Evolutionary conservation across 2,113 vertebrate species (phyloP).

Genomic region (Microtus ochrogaster): DNA sequence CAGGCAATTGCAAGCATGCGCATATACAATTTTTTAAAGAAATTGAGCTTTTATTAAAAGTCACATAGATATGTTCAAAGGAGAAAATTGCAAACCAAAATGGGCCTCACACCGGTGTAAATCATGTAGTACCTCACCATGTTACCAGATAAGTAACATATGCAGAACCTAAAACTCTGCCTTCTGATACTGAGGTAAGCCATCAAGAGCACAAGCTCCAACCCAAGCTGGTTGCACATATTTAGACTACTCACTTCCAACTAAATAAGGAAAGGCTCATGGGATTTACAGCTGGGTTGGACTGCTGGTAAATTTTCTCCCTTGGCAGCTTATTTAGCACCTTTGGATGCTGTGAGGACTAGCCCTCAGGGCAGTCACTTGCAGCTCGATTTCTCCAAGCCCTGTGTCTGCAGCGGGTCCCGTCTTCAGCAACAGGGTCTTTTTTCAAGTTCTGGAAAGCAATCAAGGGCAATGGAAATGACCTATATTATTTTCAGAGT

Average conservation of each 20-base stretch:
- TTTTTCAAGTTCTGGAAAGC: not conserved
- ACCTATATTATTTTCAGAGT: not conserved
- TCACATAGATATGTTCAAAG: not conserved
- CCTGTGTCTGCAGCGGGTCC: not conserved
- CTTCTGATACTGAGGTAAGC: not conserved
- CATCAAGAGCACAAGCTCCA: not conserved
- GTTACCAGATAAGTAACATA: not conserved
- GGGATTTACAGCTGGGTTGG: not conserved
- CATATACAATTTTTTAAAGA: not conserved
- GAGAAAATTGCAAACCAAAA: not conserved
- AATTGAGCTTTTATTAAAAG: not conserved
- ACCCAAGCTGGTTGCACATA: not conserved
- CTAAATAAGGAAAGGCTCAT: not conserved
- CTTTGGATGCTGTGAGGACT: not conserved
- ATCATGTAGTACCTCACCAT: not conserved
- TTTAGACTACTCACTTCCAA: conserved; percentile 1
- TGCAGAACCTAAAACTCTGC: not conserved
- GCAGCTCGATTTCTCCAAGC: not conserved
- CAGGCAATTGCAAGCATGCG: not conserved
- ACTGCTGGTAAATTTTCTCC: not conserved
- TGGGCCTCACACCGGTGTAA: not conserved
- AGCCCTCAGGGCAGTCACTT: not conserved
- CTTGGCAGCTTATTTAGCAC: not conserved
- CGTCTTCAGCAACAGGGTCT: not conserved
- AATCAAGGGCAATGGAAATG: not conserved